Evolutionary conservation across 2,888 invertebrate species (phyloP).

Genomic region (Beris morrisii): DNA sequence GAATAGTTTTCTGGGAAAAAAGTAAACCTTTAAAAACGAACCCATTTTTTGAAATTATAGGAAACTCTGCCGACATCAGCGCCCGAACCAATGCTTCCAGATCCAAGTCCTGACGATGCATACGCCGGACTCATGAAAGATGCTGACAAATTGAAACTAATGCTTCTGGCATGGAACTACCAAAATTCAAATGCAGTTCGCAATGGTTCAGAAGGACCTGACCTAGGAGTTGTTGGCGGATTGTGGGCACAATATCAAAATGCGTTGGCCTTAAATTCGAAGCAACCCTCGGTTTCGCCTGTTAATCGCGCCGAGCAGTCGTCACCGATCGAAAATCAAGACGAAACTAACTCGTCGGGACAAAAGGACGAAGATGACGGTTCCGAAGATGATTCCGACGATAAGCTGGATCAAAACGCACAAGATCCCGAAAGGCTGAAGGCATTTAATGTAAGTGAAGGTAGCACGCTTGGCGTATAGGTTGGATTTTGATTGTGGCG

Average conservation of each 20-base stretch:
- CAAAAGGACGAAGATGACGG: conserved; percentile 83
- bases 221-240: conserved; percentile 65
- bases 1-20: too few species aligned
- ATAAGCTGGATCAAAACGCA: conserved; percentile 83
- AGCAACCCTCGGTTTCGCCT: conserved; percentile 59
- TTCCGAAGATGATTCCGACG: conserved; percentile 86
- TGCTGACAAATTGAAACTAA: conserved; percentile 84
- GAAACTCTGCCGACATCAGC: conserved; percentile 43
- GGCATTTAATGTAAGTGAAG: conserved; percentile 84
- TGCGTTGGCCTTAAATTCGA: conserved; percentile 71
- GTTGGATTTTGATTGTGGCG: not conserved
- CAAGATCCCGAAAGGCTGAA: conserved; percentile 93
- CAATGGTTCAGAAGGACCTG: conserved; percentile 59
- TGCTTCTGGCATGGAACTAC: conserved; percentile 87
- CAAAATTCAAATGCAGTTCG: conserved; percentile 73
- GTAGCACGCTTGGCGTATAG: not conserved
- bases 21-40: too few species aligned
- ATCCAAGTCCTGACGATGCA: conserved; percentile 46
- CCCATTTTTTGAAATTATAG: too few species aligned
- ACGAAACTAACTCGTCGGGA: conserved; percentile 86
- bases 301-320: conserved; percentile 64
- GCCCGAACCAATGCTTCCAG: conserved; percentile 39
- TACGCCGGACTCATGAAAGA: conserved; percentile 67
- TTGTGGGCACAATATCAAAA: conserved; percentile 86
- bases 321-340: conserved; percentile 62